Base-by-base conservation (phyloP, 2,888 invertebrate species). In the Drosophila falleni region DNA sequence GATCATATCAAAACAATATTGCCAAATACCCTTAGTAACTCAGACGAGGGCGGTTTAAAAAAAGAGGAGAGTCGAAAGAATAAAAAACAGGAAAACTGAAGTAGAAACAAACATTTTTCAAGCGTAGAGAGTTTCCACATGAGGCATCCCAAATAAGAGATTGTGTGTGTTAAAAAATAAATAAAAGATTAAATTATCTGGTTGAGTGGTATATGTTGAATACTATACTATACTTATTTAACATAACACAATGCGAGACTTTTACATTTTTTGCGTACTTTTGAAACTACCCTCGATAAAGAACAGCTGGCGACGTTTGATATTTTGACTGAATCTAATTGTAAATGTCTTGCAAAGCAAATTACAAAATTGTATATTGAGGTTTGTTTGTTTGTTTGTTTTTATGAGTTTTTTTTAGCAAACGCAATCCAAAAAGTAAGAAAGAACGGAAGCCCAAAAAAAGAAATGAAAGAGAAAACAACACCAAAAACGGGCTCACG, bases 231-330 rank as follows among this genome's bases (percentile, higher is more conserved):
- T n/a, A n/a, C 39, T 6, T 15, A 39, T 9, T 6, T n/a, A 15
- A 39, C 26, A 31, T 37, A 15, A 15, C 10, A 13, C 11, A 13
- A 3, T 13, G 19, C 5, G 1, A 1, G 10, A 23, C 19, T 9
- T 13, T 23, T 8, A 6, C 29, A 31, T 33, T 6, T 11, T 9
- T 37, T 19, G 39, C 10, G 10, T 33, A 82, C 29, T 54, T 8
- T 11, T 55, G 10, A 5, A 50, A 19, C 56, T 35, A 37, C 72
- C 73, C 75, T 64, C 77, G 46, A 54, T 2, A 39, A 54, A 35
- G 63, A 58, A 60, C 81, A 85, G 86, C 86, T 81, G 80, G 23
- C 46, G 53, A 8, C 60, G 47, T 71, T 71, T 61, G 58, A 64
- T 54, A 54, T 47, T 54, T 29, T 51, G 35, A 8, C 53, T 53